Evolutionary conservation across 1,140 invertebrate species (phyloP), one percentile per base, ranked within the genome.

Genomic region (Contarinia nasturtii): DNA sequence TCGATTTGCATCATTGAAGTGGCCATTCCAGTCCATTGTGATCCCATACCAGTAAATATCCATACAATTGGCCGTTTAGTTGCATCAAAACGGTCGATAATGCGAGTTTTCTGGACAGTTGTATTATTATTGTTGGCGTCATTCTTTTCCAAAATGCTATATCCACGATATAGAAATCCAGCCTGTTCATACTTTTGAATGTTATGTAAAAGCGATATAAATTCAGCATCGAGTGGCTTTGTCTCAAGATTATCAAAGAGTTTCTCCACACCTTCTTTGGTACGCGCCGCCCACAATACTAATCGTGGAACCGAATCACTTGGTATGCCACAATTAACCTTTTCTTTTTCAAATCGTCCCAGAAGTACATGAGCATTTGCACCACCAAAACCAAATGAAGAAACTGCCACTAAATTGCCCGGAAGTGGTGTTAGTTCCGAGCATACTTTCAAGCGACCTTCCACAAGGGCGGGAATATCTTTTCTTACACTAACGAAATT

Each of bases 41-140:
- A 81, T 4, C 87, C 87, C 83, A 94, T 88, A 44, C 88, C 88
- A 51, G 87, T 82, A 66, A 89, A 95, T 10, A 93, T 76, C 64
- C 83, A 89, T 72, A 86, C 90, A 0, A 94, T 67, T 17, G 86
- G 83, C 12, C 51, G 64, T 48, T 69, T 68, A 5, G 71, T 65
- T 1, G 72, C 77, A 0, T 69, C 62, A 58, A 71, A 79, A 58
- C 75, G 71, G 43, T 74, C 64, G 10, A 75, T 63, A 38, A 73
- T 68, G 48, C 61, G 65, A 1, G 59, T 55, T 8, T 68, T 38
- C 0, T 62, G 52, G 1, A 68, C 61, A 2, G 63, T 51, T 50
- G 49, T 74, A 63, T 60, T 46, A 64, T 69, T 44, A 60, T 56
- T 54, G 27, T 27, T 27, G 27, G 27, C 27, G 53, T 63, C 58